phyloP scores from a whole-genome alignment of 1,140 invertebrate genomes.

The Hypothenemus hampei region DNA sequence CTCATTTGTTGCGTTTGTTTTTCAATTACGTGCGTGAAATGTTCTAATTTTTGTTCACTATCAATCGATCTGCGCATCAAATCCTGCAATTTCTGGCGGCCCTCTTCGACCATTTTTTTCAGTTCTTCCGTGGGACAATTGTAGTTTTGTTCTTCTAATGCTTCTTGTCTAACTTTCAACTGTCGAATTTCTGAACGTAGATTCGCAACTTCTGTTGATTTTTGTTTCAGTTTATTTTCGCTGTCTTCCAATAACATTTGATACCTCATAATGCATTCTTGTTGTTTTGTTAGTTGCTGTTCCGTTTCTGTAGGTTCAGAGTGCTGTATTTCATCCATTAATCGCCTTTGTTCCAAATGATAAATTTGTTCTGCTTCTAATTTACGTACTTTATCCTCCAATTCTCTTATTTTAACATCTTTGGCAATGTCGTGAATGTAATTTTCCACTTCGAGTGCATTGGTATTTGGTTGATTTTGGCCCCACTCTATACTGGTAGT shows the following conservation, averaged over 20 bases:
- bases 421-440: conserved; percentile 34
- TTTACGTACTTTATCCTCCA: conserved; percentile 32
- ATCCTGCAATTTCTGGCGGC: conserved; percentile 29
- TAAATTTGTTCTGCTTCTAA: conserved; percentile 28
- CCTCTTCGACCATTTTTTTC: conserved; percentile 30
- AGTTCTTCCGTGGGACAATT: conserved; percentile 29
- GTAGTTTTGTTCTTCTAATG: conserved; percentile 32
- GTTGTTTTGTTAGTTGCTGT: conserved; percentile 24
- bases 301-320: conserved; percentile 20
- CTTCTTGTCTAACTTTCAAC: conserved; percentile 31
- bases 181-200: conserved; percentile 29
- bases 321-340: neutral
- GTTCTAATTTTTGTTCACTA: conserved; percentile 36
- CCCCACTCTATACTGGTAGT: no score
- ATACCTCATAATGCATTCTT: conserved; percentile 28
- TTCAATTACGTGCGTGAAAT: conserved; percentile 36
- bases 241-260: conserved; percentile 27
- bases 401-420: conserved; percentile 30
- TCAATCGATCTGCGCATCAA: conserved; percentile 33
- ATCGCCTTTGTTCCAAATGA: no score
- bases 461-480: no score
- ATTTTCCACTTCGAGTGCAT: no score
- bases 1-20: conserved; percentile 35
- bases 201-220: conserved; percentile 28
- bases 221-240: conserved; percentile 27